Evolutionary conservation across 2,113 vertebrate genomes (phyloP).

Genomic region (Camelus dromedarius): DNA sequence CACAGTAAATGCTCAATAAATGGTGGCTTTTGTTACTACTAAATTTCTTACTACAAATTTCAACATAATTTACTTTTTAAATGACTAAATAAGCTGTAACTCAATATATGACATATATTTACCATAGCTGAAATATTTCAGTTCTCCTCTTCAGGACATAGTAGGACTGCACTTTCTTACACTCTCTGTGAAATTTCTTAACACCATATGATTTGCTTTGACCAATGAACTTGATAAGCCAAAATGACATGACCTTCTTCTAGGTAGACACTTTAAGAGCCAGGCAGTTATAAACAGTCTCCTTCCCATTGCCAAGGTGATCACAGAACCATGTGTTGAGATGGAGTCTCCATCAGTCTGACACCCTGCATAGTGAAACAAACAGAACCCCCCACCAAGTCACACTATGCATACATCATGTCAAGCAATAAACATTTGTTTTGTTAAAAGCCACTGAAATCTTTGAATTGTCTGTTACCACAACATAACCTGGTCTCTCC

Average conservation of each 20-base stretch:
- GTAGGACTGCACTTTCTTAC: neutral
- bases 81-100: conserved; percentile 21
- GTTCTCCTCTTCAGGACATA: neutral
- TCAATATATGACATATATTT: conserved; percentile 25
- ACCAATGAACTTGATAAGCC: neutral
- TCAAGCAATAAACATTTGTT: neutral
- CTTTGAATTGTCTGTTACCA: neutral
- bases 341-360: neutral
- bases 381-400: neutral
- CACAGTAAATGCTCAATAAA: neutral
- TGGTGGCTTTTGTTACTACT: neutral
- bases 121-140: conserved; percentile 8
- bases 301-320: neutral
- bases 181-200: conserved; percentile 1
- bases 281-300: neutral
- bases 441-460: conserved; percentile 22
- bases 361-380: neutral
- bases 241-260: neutral
- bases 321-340: neutral
- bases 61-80: conserved; percentile 16
- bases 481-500: conserved; percentile 8
- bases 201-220: neutral
- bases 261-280: neutral
- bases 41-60: conserved; percentile 17
- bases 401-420: neutral